Conservation (phyloP, 2,113 vertebrate species). For the Chauna torquata region DNA sequence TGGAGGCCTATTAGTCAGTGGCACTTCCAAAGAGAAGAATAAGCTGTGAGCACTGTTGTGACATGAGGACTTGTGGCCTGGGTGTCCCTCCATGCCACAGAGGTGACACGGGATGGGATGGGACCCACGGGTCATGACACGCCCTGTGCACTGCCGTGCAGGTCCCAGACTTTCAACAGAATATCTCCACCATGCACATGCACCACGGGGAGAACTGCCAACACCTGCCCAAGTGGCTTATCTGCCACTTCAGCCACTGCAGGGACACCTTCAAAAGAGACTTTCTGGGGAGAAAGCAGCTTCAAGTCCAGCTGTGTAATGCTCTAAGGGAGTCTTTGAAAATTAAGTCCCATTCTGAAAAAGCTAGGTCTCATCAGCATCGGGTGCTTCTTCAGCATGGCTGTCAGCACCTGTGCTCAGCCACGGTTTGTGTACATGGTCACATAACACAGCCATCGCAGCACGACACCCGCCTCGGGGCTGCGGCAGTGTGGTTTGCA, state of each 20-base stretch:
- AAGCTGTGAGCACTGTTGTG: background rate
- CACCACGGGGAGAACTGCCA: background rate
- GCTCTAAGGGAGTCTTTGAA: background rate
- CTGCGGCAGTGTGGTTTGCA: background rate
- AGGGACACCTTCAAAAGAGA: background rate
- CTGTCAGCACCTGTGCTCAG: background rate
- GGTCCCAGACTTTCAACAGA: background rate
- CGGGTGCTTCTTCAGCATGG: background rate
- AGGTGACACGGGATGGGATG: background rate
- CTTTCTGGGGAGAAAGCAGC: background rate
- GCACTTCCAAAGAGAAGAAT: background rate
- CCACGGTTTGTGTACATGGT: rapidly evolving
- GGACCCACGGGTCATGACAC: rapidly evolving
- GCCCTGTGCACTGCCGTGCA: background rate
- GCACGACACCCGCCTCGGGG: background rate
- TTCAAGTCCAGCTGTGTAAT: background rate
- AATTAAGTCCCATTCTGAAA: background rate
- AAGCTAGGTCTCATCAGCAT: background rate
- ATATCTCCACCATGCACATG: background rate
- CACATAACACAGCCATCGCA: rapidly evolving
- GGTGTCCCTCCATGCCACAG: background rate
- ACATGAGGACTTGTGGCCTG: background rate
- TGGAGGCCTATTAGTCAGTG: background rate
- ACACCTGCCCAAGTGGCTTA: background rate
- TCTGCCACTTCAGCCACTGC: background rate